These are phyloP conservation scores for Hydropsyche betteni DNA, from an alignment of 2,888 invertebrate species.

Conservation along the genomic window DNA sequence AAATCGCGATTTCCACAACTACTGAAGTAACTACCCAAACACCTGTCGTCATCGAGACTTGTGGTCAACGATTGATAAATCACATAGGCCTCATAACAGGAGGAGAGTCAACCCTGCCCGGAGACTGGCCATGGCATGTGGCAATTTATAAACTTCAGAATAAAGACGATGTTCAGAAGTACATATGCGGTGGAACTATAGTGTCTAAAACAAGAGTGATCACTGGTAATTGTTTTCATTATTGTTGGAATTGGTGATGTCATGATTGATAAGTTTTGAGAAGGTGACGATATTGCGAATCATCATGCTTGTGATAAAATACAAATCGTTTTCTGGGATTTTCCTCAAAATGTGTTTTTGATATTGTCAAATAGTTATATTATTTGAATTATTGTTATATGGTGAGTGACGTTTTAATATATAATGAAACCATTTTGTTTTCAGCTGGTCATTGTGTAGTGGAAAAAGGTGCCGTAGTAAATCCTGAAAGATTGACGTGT, in stretches of 20 bases:
- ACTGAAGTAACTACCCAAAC: neutral
- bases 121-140: constrained; percentile 62
- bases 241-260: no score
- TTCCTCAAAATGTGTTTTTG: no score
- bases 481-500: constrained; percentile 55
- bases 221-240: constrained; percentile 55
- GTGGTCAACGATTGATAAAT: constrained; percentile 56
- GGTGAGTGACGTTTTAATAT: no score
- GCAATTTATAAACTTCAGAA: constrained; percentile 56
- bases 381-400: no score
- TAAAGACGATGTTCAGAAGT: constrained; percentile 53
- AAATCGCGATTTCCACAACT: neutral
- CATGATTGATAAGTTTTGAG: no score
- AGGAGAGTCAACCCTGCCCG: constrained; percentile 56
- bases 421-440: neutral
- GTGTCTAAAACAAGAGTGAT: constrained; percentile 56
- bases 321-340: no score
- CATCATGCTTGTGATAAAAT: no score
- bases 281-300: no score
- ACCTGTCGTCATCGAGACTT: constrained; percentile 45
- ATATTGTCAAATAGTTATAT: no score
- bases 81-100: constrained; percentile 54
- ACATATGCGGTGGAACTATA: constrained; percentile 60
- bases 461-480: constrained; percentile 54
- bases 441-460: constrained; percentile 58